Evolutionary conservation across 1,140 invertebrate genomes (phyloP).

Genomic region (Drosophila ohnishii): DNA sequence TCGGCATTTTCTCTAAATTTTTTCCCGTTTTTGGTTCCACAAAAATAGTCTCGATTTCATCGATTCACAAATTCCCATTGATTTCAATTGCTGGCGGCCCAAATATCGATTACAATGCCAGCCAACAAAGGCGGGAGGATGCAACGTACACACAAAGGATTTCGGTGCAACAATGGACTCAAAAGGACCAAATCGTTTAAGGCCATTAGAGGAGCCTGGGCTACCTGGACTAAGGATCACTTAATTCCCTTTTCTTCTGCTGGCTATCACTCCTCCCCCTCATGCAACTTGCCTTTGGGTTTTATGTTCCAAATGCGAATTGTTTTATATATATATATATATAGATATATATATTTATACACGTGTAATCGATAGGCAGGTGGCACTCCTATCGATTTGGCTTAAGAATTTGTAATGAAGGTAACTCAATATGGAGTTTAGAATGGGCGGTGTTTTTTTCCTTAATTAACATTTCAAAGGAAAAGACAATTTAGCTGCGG

Average conservation of each 20-base stretch:
- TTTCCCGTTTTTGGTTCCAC: constrained; percentile 16
- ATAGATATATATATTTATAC: background rate
- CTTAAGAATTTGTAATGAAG: background rate
- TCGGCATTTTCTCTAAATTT: background rate
- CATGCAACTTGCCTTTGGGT: background rate
- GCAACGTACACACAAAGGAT: constrained; percentile 9
- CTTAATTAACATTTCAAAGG: background rate
- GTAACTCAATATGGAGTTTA: background rate
- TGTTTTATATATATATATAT: constrained; percentile 2
- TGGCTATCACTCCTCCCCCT: background rate
- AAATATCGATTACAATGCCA: constrained; percentile 60
- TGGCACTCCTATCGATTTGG: constrained; percentile 1
- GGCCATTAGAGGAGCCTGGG: constrained; percentile 24
- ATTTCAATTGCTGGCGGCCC: constrained; percentile 54
- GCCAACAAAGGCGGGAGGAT: constrained; percentile 35
- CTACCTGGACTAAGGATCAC: constrained; percentile 40
- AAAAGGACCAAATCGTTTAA: constrained; percentile 40
- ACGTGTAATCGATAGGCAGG: constrained; percentile 42
- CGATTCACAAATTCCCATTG: constrained; percentile 37
- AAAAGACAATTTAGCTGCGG: background rate
- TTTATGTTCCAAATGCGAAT: constrained; percentile 18
- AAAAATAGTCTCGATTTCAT: constrained; percentile 61
- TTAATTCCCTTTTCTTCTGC: constrained; percentile 19
- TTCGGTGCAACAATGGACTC: constrained; percentile 10
- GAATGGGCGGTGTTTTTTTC: background rate